phyloP scores from a whole-genome alignment of 2,797 vertebrate species.

The Microctenopoma steveboyesi region DNA sequence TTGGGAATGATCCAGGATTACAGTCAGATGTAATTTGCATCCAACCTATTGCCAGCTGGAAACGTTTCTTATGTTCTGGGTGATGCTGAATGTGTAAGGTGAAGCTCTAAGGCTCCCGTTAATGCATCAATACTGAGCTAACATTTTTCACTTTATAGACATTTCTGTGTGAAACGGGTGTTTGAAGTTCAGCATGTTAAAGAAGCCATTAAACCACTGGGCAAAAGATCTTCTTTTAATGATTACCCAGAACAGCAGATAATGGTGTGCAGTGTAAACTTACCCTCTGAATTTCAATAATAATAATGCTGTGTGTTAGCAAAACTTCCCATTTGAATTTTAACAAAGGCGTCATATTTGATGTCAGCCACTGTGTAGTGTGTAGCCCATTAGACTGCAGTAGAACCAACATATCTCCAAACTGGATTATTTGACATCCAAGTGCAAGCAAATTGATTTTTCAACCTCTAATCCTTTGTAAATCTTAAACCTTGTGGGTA shows the following conservation, averaged over 20 bases:
- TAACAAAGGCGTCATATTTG: constrained; percentile 40
- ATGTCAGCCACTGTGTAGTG: constrained; percentile 28
- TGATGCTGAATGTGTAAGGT: constrained; percentile 49
- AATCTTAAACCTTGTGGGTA: constrained; percentile 73
- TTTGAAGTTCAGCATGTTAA: constrained; percentile 64
- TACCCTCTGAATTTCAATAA: constrained; percentile 45
- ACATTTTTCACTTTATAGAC: constrained; percentile 76
- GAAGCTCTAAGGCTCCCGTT: constrained; percentile 51
- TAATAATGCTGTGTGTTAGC: constrained; percentile 36
- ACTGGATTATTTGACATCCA: constrained; percentile 74
- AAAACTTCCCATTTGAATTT: constrained; percentile 47
- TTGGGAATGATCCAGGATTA: constrained; percentile 65
- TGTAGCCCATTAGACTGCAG: constrained; percentile 41
- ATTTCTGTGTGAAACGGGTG: constrained; percentile 52
- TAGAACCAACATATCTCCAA: constrained; percentile 49
- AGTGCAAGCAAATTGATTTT: constrained; percentile 79
- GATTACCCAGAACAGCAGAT: constrained; percentile 22
- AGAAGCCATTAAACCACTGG: constrained; percentile 49
- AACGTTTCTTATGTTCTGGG: constrained; percentile 48
- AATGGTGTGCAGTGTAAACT: constrained; percentile 15
- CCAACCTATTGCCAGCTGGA: constrained; percentile 44
- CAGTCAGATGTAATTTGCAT: constrained; percentile 59
- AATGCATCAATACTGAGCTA: constrained; percentile 56
- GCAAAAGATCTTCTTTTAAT: constrained; percentile 51
- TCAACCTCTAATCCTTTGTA: constrained; percentile 75